Evolutionary conservation across 30 jellyfish, hydroid and myxozoan species (phyloP).

Genomic region (Chironex yamaguchii): DNA sequence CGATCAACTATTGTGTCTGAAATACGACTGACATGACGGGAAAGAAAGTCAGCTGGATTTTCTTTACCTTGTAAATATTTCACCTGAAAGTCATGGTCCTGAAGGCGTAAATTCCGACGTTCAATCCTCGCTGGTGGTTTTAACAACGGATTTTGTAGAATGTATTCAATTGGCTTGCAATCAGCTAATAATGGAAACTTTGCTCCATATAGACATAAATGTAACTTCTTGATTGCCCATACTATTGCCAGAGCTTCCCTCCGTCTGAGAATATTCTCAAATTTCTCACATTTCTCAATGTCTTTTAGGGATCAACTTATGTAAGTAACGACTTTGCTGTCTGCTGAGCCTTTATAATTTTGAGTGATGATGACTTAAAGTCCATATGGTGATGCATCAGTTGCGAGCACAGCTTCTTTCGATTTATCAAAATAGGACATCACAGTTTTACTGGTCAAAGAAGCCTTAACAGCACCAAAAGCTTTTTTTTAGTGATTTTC

Average conservation of each 20-base stretch:
- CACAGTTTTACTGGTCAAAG: constrained; percentile 22
- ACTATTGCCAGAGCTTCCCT: constrained; percentile 31
- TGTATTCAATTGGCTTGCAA: constrained; percentile 13
- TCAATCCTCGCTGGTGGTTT: not conserved
- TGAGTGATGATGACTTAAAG: constrained; percentile 34
- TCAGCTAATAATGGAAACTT: constrained; percentile 5
- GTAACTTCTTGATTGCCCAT: constrained; percentile 28
- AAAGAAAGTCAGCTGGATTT: constrained; percentile 19
- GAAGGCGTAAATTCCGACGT: not conserved
- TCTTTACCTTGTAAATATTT: constrained; percentile 5
- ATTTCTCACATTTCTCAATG: not conserved
- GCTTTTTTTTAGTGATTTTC: not conserved
- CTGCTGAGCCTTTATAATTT: constrained; percentile 3
- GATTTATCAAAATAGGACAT: constrained; percentile 45
- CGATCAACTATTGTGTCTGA: not conserved
- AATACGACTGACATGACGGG: not conserved
- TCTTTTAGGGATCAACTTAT: constrained; percentile 7
- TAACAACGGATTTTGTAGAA: not conserved
- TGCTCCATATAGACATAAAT: constrained; percentile 14
- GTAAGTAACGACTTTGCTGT: not conserved
- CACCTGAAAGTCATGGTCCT: constrained; percentile 1
- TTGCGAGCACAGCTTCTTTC: not conserved
- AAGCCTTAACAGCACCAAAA: not conserved
- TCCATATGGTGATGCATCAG: not conserved
- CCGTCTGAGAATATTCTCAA: constrained; percentile 20